Evolutionary conservation across 1,140 invertebrate genomes (phyloP).

Genomic region (Phortica variegata): DNA sequence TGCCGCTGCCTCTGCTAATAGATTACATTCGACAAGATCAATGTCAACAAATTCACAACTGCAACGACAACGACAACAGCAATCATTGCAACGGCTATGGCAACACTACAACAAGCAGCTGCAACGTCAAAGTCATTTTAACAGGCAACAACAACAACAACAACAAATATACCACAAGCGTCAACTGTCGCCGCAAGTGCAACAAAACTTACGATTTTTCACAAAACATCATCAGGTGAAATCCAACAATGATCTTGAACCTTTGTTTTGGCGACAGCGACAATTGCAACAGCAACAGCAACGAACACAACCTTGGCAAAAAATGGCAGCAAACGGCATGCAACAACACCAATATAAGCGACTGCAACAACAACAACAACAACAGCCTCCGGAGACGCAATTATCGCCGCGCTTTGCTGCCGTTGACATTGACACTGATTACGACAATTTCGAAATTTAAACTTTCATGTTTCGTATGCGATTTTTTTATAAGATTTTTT

Average conservation of each 20-base stretch:
- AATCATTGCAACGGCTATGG: too few relatives aligned
- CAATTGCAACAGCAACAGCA: slow-evolving; percentile 30
- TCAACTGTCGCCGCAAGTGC: slow-evolving; percentile 18
- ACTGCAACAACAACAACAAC: slow-evolving; percentile 17
- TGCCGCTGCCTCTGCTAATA: slow-evolving; percentile 29
- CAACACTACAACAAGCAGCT: too few relatives aligned
- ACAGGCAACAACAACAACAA: slow-evolving; percentile 6
- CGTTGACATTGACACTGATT: slow-evolving; percentile 32
- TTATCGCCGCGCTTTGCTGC: slow-evolving; percentile 27
- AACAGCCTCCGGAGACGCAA: slow-evolving; percentile 34
- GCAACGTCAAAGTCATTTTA: too few relatives aligned
- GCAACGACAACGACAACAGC: not conserved
- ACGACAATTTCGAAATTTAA: slow-evolving; percentile 31
- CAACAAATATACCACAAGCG: slow-evolving; percentile 15
- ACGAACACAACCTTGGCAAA: slow-evolving; percentile 41
- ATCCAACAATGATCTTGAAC: slow-evolving; percentile 5
- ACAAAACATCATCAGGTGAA: not conserved
- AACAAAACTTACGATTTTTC: too few relatives aligned
- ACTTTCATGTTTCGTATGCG: slow-evolving; percentile 4
- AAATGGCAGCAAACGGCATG: slow-evolving; percentile 14
- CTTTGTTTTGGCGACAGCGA: slow-evolving; percentile 25
- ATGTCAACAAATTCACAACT: slow-evolving; percentile 37
- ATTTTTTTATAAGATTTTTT: too few relatives aligned
- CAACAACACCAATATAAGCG: slow-evolving; percentile 13
- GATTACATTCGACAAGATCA: slow-evolving; percentile 50